Conservation (phyloP, 2,888 invertebrate genomes). For the Poecilobothrus nobilitatus region DNA sequence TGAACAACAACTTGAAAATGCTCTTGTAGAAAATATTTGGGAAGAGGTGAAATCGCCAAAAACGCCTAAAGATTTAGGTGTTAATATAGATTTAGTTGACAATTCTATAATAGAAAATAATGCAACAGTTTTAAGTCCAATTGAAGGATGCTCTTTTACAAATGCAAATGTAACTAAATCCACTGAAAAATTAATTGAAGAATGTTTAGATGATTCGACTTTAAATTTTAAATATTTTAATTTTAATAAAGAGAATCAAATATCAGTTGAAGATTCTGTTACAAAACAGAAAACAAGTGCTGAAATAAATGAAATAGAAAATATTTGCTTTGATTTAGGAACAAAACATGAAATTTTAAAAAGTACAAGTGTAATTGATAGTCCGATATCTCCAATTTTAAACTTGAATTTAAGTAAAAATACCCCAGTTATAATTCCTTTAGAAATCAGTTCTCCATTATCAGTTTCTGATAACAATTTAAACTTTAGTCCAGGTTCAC, state of each 20-base stretch:
- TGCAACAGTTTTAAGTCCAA: no score
- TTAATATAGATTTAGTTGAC: no score
- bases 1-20: neutral
- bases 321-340: neutral
- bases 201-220: neutral
- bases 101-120: no score
- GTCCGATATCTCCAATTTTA: neutral
- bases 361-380: neutral
- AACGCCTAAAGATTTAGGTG: no score
- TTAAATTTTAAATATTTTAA: no score
- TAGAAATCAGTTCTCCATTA: neutral
- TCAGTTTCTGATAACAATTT: neutral
- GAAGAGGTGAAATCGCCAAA: no score
- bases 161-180: neutral
- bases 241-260: neutral
- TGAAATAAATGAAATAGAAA: neutral
- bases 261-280: neutral
- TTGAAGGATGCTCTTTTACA: neutral
- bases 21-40: no score
- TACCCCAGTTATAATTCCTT: no score
- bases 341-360: neutral
- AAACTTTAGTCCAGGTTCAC: neutral
- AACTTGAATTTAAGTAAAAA: neutral
- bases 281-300: neutral
- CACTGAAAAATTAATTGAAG: neutral